Base-by-base conservation (phyloP, 2,888 invertebrate genomes). In the Melikaiella ostensackeni region DNA sequence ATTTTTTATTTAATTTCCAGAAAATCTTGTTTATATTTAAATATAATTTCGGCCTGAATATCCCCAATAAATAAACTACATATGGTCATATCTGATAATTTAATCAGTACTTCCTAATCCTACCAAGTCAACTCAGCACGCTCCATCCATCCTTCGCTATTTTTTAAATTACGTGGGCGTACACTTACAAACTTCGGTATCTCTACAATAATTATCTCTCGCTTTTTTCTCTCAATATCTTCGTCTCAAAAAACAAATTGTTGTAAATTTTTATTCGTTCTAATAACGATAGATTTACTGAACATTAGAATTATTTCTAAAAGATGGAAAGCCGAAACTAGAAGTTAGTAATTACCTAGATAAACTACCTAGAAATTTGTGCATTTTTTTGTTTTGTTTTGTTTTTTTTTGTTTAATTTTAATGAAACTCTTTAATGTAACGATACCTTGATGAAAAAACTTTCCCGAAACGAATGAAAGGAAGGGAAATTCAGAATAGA, bases 131-230 rank as follows among this genome's bases (percentile, higher is more conserved):
- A 13, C 70, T 46, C n/a, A 70, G 27, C 38, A 38, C 61, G 61
- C 46, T 63, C 13, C 46, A 74, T 74, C 55, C 66, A 74, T 76
- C 57, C 64, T 62, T 75, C 46, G 78, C 78, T 73, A 75, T 77
- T 77, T 78, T 46, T 78, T 81, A 81, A 11, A 76, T 79, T 79
- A 79, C 74, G 77, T 75, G 64, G 62, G 70, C 74, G 75, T 78
- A 78, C 46, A 75, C 78, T 78, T 78, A 75, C 55, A 75, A 64
- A 77, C 38, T 57, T 77, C 76, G 70, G 74, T 80, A 64, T 61
- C 50, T 78, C 76, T 63, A 78, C 6, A 76, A 74, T 80, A 80
- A 77, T 74, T 77, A 74, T 75, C 61, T 76, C 75, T 73, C 13
- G 13, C 79, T 76, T 59, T 76, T 76, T 62, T 46, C 19, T n/a